Base-by-base conservation (phyloP, 2,888 invertebrate genomes). In the Hyposoter dolosus region DNA sequence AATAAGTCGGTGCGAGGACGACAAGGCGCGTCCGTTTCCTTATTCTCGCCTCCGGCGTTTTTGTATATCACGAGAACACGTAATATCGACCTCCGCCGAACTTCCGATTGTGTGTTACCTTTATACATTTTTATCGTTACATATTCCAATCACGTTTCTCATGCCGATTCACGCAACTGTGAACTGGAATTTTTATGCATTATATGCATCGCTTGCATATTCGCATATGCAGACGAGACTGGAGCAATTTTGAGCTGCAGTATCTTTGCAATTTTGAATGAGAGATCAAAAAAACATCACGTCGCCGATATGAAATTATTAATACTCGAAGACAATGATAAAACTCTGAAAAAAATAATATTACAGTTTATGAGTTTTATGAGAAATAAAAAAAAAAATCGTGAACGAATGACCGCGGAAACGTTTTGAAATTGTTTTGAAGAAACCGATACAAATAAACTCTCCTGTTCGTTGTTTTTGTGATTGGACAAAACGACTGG, bases 21-120 rank as follows among this genome's bases (percentile, higher is more conserved):
- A 28, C 65, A 78, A 75, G 43, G 9, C 68, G 45, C 78, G 82
- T 69, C 78, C 85, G 85, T 82, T 85, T 82, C 85, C 78, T 82
- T 69, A 40, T 79, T 82, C 60, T 68, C 28, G 60, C 68, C 72
- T 68, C 74, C 50, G 66, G 77, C 78, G 43, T 82, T 68, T 79
- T 65, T 74, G 50, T 56, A 45, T 56, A 56, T 23, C 68, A 23
- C 32, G 19, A 45, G 10, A 74, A 23, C 63, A 50, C 72, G 65
- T 45, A 60, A 69, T 76, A 43, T 71, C 83, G 56, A 80, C 66
- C 56, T 63, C 19, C 7, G 77, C 28, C 72, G 66, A 83, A 83
- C 75, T 77, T 86, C 83, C 83, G 83, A 86, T 78, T 43, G 66
- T 43, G 66, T 32, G 47, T 69, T 78, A 72, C 23, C 43, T 19